Evolutionary conservation across 2,888 invertebrate species (phyloP).

Genomic region (Drosophila affinis): DNA sequence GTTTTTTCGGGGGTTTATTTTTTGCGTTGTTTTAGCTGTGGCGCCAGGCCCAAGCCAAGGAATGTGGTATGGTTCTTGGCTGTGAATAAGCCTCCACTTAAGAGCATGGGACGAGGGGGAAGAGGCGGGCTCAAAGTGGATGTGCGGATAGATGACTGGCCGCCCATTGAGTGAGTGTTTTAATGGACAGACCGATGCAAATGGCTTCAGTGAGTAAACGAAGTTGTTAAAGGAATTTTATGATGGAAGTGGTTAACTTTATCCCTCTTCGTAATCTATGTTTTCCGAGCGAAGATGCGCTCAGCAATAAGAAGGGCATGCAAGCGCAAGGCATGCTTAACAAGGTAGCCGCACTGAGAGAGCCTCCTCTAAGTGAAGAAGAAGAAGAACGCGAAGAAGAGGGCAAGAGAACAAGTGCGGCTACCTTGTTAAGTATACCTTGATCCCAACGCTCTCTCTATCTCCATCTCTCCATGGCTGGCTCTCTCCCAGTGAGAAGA

Average conservation of each 20-base stretch:
- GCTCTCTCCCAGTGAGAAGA: no score
- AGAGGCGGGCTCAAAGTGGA: neutral
- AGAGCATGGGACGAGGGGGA: neutral
- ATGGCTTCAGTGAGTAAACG: neutral
- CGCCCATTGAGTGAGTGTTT: constrained; percentile 1
- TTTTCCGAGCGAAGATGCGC: no score
- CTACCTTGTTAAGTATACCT: no score
- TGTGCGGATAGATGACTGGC: neutral
- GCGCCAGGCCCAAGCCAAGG: neutral
- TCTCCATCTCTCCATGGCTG: no score
- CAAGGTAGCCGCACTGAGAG: no score
- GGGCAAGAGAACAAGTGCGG: no score
- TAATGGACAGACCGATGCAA: neutral
- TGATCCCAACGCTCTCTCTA: no score
- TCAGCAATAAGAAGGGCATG: no score
- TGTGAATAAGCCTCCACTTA: neutral
- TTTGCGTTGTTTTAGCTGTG: constrained; percentile 8
- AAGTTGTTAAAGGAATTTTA: neutral
- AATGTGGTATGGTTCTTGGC: constrained; percentile 17
- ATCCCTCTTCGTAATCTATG: no score
- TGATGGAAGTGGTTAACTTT: neutral
- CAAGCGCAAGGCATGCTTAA: no score
- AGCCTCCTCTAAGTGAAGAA: no score
- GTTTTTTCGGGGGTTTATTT: constrained; percentile 38
- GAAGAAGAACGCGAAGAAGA: no score